A percentile compares a stretch with the other conserved stretches of the same genome.
Evolutionary conservation across 2,797 vertebrate genomes (phyloP).

Genomic region (Graptemys geographica): DNA sequence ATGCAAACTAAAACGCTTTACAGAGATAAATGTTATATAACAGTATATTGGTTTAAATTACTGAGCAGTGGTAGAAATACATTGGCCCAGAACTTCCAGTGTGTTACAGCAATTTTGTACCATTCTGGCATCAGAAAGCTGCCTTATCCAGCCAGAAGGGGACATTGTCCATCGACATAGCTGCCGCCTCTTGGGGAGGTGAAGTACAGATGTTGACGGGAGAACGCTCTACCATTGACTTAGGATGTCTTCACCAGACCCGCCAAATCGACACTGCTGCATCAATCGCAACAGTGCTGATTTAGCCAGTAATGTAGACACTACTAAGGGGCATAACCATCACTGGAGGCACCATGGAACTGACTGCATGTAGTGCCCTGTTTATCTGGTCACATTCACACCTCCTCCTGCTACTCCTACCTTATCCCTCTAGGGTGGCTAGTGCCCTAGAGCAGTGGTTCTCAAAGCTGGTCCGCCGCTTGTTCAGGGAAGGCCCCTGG

Average conservation of each 20-base stretch:
- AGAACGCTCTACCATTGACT: no score
- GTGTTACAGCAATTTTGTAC: background rate
- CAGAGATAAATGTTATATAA: slow-evolving; percentile 45
- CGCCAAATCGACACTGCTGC: no score
- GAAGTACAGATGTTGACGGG: no score
- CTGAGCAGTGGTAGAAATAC: background rate
- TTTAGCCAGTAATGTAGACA: no score
- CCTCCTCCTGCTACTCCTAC: rapidly evolving
- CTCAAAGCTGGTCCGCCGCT: no score
- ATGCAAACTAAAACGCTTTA: background rate
- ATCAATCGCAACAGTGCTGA: no score
- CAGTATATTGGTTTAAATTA: background rate
- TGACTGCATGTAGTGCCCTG: background rate
- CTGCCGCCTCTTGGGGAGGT: no score
- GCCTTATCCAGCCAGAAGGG: background rate
- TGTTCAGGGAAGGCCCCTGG: no score
- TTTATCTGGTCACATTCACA: background rate
- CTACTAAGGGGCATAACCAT: background rate
- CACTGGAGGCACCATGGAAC: background rate
- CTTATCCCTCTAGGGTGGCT: background rate
- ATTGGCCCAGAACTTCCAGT: rapidly evolving
- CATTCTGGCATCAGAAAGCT: background rate
- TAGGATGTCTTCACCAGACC: no score
- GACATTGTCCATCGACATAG: no score
- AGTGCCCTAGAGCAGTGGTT: no score